Percentiles rank a stretch among this genome's conserved stretches.
Evolutionary conservation across 2,888 invertebrate species (phyloP).

Genomic region (Cephus rjabovi): DNA sequence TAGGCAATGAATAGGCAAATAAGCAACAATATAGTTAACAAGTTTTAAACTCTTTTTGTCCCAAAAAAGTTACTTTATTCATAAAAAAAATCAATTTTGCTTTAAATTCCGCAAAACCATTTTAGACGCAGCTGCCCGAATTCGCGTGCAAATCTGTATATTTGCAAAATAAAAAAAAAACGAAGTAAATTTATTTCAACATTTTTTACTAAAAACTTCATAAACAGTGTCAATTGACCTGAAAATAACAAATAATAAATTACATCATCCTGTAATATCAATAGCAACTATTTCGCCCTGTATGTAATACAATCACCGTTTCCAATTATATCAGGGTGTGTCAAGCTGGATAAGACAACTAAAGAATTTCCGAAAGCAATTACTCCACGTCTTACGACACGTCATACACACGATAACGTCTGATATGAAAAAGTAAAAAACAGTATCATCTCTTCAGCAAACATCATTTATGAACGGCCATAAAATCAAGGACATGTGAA

Average conservation of each 20-base stretch:
- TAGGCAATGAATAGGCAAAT: too few species aligned
- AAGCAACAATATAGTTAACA: too few species aligned
- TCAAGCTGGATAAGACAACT: background rate
- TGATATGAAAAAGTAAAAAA: background rate
- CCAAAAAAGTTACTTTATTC: too few species aligned
- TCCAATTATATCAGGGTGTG: background rate
- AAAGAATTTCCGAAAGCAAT: background rate
- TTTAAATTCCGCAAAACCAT: too few species aligned
- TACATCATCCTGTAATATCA: background rate
- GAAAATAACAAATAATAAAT: background rate
- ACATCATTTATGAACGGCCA: background rate
- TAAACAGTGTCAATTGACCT: background rate
- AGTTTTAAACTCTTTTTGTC: too few species aligned
- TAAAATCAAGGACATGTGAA: background rate
- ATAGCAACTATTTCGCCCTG: background rate
- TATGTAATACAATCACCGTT: background rate
- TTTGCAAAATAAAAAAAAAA: too few species aligned
- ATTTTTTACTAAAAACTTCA: too few species aligned
- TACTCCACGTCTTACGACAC: background rate
- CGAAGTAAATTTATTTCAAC: too few species aligned
- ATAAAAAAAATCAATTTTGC: too few species aligned
- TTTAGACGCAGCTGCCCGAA: too few species aligned
- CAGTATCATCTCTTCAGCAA: background rate
- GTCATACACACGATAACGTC: background rate
- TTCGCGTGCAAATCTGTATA: too few species aligned